Evolutionary conservation across 2,888 invertebrate species (phyloP), one percentile per base, ranked within the genome.

Genomic region (Operophtera brumata): DNA sequence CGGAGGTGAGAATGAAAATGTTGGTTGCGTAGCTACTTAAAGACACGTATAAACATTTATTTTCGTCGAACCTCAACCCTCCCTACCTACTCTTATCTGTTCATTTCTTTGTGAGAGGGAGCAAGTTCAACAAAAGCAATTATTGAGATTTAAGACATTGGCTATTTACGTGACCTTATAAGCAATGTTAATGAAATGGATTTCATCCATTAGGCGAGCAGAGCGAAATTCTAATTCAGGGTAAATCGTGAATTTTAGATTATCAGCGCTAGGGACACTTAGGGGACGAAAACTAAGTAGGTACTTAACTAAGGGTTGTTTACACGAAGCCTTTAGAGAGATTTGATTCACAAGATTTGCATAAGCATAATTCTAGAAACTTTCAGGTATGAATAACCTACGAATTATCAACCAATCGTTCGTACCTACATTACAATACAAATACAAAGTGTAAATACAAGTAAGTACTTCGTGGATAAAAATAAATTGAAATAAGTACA

Each of bases 101-200:
- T 14, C 13, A 25, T 43, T 47, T 47, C 47, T 37, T 20, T 32
- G 26, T 10, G 28, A n/a, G 25, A 37, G 13, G 43, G 36, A 46
- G 48, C 20, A 11, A 48, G 40, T 32, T 54, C 39, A 48, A 54
- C 45, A 40, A 48, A 54, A 48, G 45, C 40, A 44, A 40, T 46
- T 51, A 56, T 44, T 35, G 44, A 47, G 37, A 60, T 48, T 57
- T 51, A 42, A 60, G 25, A 46, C 54, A 56, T 54, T 49, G 37
- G 35, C 46, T 55, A 50, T 57, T 52, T 51, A 63, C 59, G 59
- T 57, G 59, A 59, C 47, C 60, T 54, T 36, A 52, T 58, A 55
- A 57, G 53, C 47, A 54, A 53, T 46, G 54, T 46, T 63, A 63
- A 61, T 59, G 54, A 59, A 63, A 62, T 57, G 54, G 59, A 51